Evolutionary conservation across 1,140 invertebrate genomes (phyloP).

Genomic region (Drosophila sulfurigaster): DNA sequence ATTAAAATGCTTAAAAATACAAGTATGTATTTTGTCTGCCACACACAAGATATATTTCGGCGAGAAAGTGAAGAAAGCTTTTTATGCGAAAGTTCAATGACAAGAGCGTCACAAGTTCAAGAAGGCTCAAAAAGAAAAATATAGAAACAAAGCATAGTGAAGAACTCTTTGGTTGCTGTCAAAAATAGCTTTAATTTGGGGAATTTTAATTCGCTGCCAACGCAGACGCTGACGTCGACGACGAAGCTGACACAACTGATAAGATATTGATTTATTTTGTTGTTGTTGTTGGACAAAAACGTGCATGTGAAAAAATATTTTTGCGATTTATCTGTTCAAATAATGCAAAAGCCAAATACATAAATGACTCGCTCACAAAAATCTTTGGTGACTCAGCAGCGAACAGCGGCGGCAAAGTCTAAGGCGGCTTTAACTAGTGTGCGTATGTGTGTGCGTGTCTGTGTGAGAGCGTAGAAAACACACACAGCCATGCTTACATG

Average conservation of each 20-base stretch:
- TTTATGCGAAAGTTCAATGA: constrained; percentile 37
- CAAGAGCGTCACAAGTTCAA: constrained; percentile 23
- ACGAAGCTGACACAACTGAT: constrained; percentile 41
- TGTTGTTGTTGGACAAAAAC: constrained; percentile 31
- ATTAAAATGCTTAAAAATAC: constrained; percentile 37
- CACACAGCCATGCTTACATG: background rate
- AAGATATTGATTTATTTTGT: constrained; percentile 69
- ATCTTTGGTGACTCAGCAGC: constrained; percentile 57
- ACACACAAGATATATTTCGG: background rate
- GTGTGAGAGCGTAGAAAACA: constrained; percentile 11
- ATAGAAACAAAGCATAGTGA: constrained; percentile 23
- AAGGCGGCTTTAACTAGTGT: constrained; percentile 24
- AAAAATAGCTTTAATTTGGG: constrained; percentile 17
- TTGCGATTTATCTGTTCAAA: constrained; percentile 32
- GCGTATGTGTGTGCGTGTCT: constrained; percentile 8
- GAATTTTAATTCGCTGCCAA: constrained; percentile 2
- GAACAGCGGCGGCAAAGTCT: constrained; percentile 7
- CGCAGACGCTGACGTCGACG: constrained; percentile 7
- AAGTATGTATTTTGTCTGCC: background rate
- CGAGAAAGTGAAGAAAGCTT: constrained; percentile 40
- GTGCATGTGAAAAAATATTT: background rate
- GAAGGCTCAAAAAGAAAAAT: constrained; percentile 20
- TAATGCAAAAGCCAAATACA: background rate
- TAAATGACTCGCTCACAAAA: constrained; percentile 13
- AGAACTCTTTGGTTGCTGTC: constrained; percentile 1